Percentiles rank a stretch among this genome's conserved stretches.
Evolutionary conservation across 2,888 invertebrate genomes (phyloP).

Genomic region (Neuroscelio doddi): DNA sequence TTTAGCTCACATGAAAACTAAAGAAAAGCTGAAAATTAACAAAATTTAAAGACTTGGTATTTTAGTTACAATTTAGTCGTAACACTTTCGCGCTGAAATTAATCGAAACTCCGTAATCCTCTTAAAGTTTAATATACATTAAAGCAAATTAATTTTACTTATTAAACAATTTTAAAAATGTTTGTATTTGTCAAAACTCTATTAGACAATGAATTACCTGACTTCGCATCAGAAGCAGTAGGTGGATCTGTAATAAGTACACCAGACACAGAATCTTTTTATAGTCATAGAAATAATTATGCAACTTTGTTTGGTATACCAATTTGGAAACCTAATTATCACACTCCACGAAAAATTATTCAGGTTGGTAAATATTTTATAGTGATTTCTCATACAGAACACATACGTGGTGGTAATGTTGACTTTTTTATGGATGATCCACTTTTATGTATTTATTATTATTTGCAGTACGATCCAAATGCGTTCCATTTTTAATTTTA

Average conservation of each 20-base stretch:
- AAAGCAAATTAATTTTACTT: too few relatives aligned
- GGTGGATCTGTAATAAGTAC: conserved; percentile 60
- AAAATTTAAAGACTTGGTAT: too few relatives aligned
- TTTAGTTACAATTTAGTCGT: too few relatives aligned
- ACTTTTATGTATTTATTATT: not conserved
- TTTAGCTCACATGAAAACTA: too few relatives aligned
- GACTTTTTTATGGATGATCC: too few relatives aligned
- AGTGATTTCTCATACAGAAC: not conserved
- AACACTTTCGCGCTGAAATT: too few relatives aligned
- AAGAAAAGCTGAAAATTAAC: too few relatives aligned
- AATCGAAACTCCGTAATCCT: not conserved
- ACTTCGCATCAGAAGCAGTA: conserved; percentile 63
- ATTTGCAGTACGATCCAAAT: conserved; percentile 7
- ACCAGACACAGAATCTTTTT: conserved; percentile 62
- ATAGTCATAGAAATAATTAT: conserved; percentile 43
- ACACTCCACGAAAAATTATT: conserved; percentile 62
- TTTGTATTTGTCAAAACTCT: not conserved
- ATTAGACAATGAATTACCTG: conserved; percentile 48
- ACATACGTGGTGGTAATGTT: too few relatives aligned
- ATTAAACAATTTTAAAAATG: not conserved
- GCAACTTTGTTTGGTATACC: conserved; percentile 58
- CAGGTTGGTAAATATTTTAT: conserved; percentile 48
- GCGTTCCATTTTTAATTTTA: too few relatives aligned
- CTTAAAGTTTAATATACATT: too few relatives aligned
- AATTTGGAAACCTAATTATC: conserved; percentile 56